A percentile compares a stretch with the other conserved stretches of the same genome.
Evolutionary conservation across 2,888 invertebrate species (phyloP).

Genomic region (Lochmaea crataegi): DNA sequence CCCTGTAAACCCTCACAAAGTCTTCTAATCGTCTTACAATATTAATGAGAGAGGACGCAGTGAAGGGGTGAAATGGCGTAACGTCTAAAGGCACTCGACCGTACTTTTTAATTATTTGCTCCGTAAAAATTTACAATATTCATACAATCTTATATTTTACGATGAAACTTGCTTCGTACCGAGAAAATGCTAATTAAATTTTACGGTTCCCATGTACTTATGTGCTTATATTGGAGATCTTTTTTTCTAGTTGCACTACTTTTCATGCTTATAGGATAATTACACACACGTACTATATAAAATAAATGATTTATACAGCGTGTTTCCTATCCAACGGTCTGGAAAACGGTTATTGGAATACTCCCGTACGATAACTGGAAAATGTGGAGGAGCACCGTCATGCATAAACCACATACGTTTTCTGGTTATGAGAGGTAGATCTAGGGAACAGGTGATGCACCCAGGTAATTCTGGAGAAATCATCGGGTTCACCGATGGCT

Average conservation of each 20-base stretch:
- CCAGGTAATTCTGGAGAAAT: no score
- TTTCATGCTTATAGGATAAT: no score
- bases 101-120: slow-evolving; percentile 45
- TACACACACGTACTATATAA: no score
- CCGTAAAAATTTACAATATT: slow-evolving; percentile 50
- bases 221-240: slow-evolving; percentile 22
- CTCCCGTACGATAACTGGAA: no score
- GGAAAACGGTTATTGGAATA: no score
- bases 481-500: no score
- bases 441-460: no score
- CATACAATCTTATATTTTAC: slow-evolving; percentile 52
- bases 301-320: no score
- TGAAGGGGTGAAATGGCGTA: slow-evolving; percentile 39
- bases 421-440: no score
- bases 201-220: slow-evolving; percentile 42
- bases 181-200: slow-evolving; percentile 53
- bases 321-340: no score
- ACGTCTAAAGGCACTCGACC: slow-evolving; percentile 43
- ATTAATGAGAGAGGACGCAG: slow-evolving; percentile 38
- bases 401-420: no score
- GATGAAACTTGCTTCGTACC: slow-evolving; percentile 40
- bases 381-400: no score
- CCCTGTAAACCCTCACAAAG: slow-evolving; percentile 23
- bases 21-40: slow-evolving; percentile 45
- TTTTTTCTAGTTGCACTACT: not conserved